Base-by-base conservation (phyloP, 2,113 vertebrate genomes). In the Poicephalus meyeri region DNA sequence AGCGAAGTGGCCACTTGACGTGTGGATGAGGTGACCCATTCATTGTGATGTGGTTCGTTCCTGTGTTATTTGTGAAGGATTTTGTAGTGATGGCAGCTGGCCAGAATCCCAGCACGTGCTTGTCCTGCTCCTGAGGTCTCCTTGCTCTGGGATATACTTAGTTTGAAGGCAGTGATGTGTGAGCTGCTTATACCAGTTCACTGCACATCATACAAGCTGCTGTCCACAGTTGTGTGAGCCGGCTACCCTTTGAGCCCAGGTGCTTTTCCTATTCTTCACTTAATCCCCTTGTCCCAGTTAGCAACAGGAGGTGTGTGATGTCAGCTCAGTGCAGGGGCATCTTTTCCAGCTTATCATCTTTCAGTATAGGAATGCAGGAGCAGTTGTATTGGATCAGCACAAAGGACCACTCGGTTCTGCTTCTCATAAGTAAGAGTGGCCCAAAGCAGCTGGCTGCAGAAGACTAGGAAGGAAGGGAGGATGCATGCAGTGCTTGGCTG, bases 211-310 rank as follows among this genome's bases (percentile, higher is more conserved):
- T 3, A 4, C 28, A 17, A 10, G 8, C 44, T 5, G 60, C 65
- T 49, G 21, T 6, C 73, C 2, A 0, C 17, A 28, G 3, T 11
- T 2, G 2, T 5, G 2, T 23, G 53, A 5, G 21, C 7, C 44
- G 4, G 0, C 20, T 39, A 1, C 35, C 53, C 53, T 21, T 7
- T 0, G 7, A 44, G 78, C 56, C 42, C 14, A 2, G 11, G 20
- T 25, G 13, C 18, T 11, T 31, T 14, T 46, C 24, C 1, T 8
- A 0, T 13, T 41, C 37, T 25, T 28, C 8, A 12, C 17, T 4
- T 42, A 7, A 47, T 47, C 31, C 9, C 26, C 10, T 3, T 7
- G 7, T 53, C 52, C 35, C 46, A 21, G 4, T 44, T 49, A n/a
- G 31, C 60, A 39, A 3, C 42, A 12, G 37, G 3, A 4, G 39